A percentile compares a stretch with the other conserved stretches of the same genome.
phyloP scores from a whole-genome alignment of 2,888 invertebrate species.

The Brachyptera putata region DNA sequence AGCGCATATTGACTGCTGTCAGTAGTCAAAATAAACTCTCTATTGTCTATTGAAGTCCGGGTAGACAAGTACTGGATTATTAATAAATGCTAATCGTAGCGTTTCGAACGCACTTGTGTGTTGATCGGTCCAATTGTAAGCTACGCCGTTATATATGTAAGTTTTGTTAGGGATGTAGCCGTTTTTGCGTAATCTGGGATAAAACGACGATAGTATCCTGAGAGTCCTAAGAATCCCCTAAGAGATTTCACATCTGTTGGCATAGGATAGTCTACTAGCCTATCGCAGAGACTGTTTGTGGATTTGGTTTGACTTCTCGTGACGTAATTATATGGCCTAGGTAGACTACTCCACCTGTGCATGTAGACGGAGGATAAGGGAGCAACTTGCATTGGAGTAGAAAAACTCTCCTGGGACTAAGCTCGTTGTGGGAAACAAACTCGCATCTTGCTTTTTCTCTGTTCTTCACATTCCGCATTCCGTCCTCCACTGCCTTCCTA shows the following conservation, averaged over 20 bases:
- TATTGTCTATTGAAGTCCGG: not conserved
- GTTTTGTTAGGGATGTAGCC: constrained; percentile 9
- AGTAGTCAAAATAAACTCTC: not conserved
- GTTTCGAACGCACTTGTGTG: constrained; percentile 13
- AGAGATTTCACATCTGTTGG: constrained; percentile 34
- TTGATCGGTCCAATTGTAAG: constrained; percentile 14
- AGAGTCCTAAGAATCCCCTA: constrained; percentile 34
- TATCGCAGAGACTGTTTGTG: constrained; percentile 32
- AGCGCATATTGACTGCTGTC: not conserved
- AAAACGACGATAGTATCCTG: constrained; percentile 35
- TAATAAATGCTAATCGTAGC: not conserved
- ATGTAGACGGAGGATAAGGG: too few species aligned
- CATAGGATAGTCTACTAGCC: constrained; percentile 31
- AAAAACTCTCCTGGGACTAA: too few species aligned
- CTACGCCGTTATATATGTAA: constrained; percentile 2
- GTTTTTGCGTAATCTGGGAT: constrained; percentile 33
- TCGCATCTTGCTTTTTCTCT: not conserved
- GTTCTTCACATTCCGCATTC: not conserved
- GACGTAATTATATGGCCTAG: constrained; percentile 34
- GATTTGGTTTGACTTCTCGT: constrained; percentile 34
- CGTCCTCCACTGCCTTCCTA: not conserved
- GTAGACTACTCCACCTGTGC: constrained; percentile 32
- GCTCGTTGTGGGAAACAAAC: not conserved
- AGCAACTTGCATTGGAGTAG: too few species aligned
- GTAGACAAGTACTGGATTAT: not conserved